Percentiles rank a stretch among this genome's conserved stretches.
Evolutionary conservation across 2,113 vertebrate species (phyloP).

Genomic region (Columba janthina): DNA sequence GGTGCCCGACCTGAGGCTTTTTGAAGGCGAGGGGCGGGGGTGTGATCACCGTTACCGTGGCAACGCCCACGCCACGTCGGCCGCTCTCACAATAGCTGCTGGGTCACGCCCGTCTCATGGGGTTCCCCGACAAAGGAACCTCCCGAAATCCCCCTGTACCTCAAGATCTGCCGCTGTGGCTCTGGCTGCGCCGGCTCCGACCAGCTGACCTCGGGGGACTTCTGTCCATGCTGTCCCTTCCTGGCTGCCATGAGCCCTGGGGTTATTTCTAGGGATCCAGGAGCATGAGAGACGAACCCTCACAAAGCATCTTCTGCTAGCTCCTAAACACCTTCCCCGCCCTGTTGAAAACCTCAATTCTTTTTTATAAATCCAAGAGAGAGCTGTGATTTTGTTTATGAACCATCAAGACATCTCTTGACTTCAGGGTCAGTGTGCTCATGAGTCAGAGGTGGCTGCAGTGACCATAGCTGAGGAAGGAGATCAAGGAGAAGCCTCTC

Average conservation of each 20-base stretch:
- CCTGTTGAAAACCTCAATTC: neutral
- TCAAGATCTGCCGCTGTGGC: too few relatives aligned
- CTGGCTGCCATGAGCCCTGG: accelerated
- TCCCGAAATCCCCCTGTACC: too few relatives aligned
- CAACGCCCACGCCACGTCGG: too few relatives aligned
- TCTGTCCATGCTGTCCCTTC: neutral
- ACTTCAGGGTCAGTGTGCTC: neutral
- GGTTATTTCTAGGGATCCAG: neutral
- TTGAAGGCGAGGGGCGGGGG: too few relatives aligned
- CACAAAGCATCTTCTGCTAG: neutral
- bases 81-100: too few relatives aligned
- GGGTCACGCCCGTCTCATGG: too few relatives aligned
- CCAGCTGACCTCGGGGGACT: too few relatives aligned
- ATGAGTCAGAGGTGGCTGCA: neutral
- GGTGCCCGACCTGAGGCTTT: too few relatives aligned
- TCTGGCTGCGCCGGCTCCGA: too few relatives aligned
- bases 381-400: neutral
- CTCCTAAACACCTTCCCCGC: neutral
- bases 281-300: neutral
- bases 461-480: neutral
- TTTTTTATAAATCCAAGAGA: neutral
- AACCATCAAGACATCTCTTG: neutral
- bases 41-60: too few relatives aligned
- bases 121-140: too few relatives aligned
- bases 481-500: neutral